Conservation (phyloP, 2,113 vertebrate genomes). For the Nerophis ophidion region DNA sequence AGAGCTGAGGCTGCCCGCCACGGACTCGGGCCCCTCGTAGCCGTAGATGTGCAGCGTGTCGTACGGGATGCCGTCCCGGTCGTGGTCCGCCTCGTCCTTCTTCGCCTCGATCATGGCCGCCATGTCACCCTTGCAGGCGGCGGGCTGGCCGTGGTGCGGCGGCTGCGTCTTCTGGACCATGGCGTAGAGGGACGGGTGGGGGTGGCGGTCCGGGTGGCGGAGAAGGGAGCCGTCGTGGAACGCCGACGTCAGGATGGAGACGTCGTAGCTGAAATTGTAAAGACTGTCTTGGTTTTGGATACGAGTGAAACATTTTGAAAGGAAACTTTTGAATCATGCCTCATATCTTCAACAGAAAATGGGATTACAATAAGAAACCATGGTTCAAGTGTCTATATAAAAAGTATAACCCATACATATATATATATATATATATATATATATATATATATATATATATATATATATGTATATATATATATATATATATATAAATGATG, state of each 20-base stretch:
- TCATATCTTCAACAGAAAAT: too few relatives aligned
- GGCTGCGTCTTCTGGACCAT: constrained; percentile 76
- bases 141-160: constrained; percentile 31
- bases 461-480: too few relatives aligned
- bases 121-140: constrained; percentile 81
- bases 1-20: constrained; percentile 90
- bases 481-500: too few relatives aligned
- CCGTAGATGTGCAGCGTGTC: constrained; percentile 95
- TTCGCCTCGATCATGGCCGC: constrained; percentile 90
- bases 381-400: too few relatives aligned
- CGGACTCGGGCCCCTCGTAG: constrained; percentile 86
- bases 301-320: too few relatives aligned
- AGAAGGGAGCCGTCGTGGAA: constrained; percentile 69
- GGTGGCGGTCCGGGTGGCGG: constrained; percentile 46
- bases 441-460: too few relatives aligned
- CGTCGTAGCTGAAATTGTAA: constrained; percentile 76
- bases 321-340: too few relatives aligned
- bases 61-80: constrained; percentile 83
- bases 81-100: constrained; percentile 90
- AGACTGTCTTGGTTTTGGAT: too few relatives aligned
- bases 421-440: too few relatives aligned
- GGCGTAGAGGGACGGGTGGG: constrained; percentile 67
- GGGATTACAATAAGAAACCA: too few relatives aligned
- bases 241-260: constrained; percentile 86
- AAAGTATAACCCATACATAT: too few relatives aligned